Evolutionary conservation across 2,113 vertebrate genomes (phyloP), one percentile per base, ranked within the genome.

Genomic region (Nesogale talazaci): DNA sequence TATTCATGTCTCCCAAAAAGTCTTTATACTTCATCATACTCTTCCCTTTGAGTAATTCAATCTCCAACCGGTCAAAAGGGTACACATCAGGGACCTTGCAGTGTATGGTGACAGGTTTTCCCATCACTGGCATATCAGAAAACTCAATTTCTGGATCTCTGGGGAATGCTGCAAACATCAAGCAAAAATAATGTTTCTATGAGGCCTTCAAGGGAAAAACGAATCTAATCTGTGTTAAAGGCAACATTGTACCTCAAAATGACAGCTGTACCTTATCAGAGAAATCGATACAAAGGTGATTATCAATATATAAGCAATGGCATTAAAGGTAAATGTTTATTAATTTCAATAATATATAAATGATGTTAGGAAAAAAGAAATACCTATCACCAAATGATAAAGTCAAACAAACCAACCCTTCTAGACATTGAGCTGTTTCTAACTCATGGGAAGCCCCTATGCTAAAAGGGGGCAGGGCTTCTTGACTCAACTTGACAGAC

Each of bases 121-220:
- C 98, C 59, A 67, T 79, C 93, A 94, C 89, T 5, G 96, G 90
- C 0, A 77, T 94, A 0, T 74, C 31, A 1, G 76, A 97, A 84
- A 97, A 93, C 79, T 98, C 94, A 63, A 98, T 97, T 72, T 98
- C 2, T 76, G 98, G 98, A 91, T 98, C 97, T n/a, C 96, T 96
- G 52, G 96, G 97, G 72, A 98, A 98, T 57, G 98, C 98, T 98
- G 91, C 38, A 97, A 96, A 29, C 92, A 79, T 6, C 92, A 97
- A 97, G 34, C 8, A 1, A 88, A 94, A 79, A 40, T 34, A 14
- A 83, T 25, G 14, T 22, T 86, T 40, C 20, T 4, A 31, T 2
- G 3, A 11, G 20, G 27, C n/a, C 31, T 31, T 95, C 36, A 87
- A 57, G 6, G 6, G 77, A 14, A 80, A 88, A 84, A 59, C 3